These are phyloP conservation scores for Ethmia dodecea DNA, from an alignment of 2,888 invertebrate species.

Conservation along the genomic window DNA sequence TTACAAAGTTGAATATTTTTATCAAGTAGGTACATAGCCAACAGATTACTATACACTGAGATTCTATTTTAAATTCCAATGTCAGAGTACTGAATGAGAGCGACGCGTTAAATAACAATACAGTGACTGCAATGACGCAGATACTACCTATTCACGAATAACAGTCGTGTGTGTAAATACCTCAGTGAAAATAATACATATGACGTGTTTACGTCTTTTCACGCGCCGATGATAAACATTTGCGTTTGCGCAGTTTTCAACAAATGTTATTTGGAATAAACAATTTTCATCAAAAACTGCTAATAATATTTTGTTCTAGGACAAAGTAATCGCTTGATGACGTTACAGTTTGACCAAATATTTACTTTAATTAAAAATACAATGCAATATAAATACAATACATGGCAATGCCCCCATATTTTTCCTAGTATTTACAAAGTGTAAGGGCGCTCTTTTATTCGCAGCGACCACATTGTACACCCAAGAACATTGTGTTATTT, in stretches of 20 bases:
- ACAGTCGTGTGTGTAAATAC: conserved; percentile 17
- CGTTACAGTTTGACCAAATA: too few species aligned
- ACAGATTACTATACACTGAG: background rate
- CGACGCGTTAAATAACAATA: conserved; percentile 3
- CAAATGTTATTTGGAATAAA: background rate
- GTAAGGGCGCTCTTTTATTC: too few species aligned
- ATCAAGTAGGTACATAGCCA: too few species aligned
- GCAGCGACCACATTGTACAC: too few species aligned
- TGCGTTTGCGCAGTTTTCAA: background rate
- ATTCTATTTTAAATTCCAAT: conserved; percentile 4
- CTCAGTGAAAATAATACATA: conserved; percentile 2
- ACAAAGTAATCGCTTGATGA: too few species aligned
- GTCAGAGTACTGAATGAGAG: conserved; percentile 6
- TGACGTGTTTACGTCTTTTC: background rate
- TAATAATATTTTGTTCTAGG: too few species aligned
- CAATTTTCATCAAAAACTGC: background rate
- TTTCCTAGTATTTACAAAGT: too few species aligned
- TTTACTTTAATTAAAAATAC: too few species aligned
- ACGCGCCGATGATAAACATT: background rate
- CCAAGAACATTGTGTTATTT: too few species aligned
- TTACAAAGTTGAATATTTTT: too few species aligned
- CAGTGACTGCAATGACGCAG: conserved; percentile 27
- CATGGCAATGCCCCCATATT: too few species aligned
- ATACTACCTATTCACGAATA: conserved; percentile 27
- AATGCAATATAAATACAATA: too few species aligned